A percentile compares a stretch with the other conserved stretches of the same genome.
These are phyloP conservation scores for Neodiprion pinetum DNA, from an alignment of 1,140 invertebrate species.

Conservation along the genomic window DNA sequence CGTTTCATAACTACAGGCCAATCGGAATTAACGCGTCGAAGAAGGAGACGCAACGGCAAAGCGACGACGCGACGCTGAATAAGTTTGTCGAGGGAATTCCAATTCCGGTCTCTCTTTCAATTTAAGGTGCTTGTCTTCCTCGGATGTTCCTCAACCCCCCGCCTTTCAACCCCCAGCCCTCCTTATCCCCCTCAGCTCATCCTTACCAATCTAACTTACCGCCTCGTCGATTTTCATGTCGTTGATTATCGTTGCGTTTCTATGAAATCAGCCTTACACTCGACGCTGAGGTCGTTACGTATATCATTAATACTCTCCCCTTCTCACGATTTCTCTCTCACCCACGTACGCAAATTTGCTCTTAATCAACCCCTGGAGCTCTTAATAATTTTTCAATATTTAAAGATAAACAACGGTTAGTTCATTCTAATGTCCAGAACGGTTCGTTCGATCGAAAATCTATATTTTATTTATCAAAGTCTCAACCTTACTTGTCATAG, in stretches of 20 bases:
- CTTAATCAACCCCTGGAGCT: too few relatives aligned
- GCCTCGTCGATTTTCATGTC: neutral
- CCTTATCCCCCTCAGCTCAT: slow-evolving; percentile 17
- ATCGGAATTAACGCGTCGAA: neutral
- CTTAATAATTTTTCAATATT: too few relatives aligned
- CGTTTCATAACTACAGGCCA: neutral
- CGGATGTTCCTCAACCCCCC: slow-evolving; percentile 25
- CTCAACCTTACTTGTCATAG: too few relatives aligned
- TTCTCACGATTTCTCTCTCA: too few relatives aligned
- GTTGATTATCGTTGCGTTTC: neutral
- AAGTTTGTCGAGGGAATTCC: slow-evolving; percentile 50
- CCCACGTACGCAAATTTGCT: too few relatives aligned
- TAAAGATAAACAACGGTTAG: too few relatives aligned
- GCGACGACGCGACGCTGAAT: slow-evolving; percentile 37
- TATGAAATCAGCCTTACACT: too few relatives aligned
- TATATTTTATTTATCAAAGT: too few relatives aligned
- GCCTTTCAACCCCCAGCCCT: slow-evolving; percentile 10
- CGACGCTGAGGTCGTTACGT: neutral
- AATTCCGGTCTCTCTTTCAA: slow-evolving; percentile 50
- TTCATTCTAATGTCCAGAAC: too few relatives aligned
- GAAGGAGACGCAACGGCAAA: neutral
- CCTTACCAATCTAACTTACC: slow-evolving; percentile 1
- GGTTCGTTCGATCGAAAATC: too few relatives aligned
- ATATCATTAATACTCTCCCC: too few relatives aligned
- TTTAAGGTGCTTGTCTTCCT: slow-evolving; percentile 51